Evolutionary conservation across 1,140 invertebrate species (phyloP), one percentile per base, ranked within the genome.

Genomic region (Goniozus legneri): DNA sequence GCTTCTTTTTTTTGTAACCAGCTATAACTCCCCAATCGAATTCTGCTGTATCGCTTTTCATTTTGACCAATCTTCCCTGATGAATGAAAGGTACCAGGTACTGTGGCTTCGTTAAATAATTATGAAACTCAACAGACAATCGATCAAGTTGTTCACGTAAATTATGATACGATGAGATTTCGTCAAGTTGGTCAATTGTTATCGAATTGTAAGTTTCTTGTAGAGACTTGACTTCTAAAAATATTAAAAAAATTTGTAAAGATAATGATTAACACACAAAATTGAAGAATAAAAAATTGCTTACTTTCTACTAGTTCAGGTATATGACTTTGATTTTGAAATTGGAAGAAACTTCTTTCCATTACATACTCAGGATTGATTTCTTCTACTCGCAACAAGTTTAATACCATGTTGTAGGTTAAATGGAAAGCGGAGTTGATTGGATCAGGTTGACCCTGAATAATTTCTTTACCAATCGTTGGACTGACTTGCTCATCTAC

Each of bases 331-430:
- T 98, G 97, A 78, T 98, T 99, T 78, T 99, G 97, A 67, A 99
- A 99, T 71, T 99, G 97, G 75, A 89, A 97, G 73, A 99, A 99
- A 61, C 93, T 97, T 52, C 95, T 82, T 69, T 99, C 95, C 60
- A 99, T 77, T 93, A 99, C 98, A 60, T 97, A 99, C 71, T 99
- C 95, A 0, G 97, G 97, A 80, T 99, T 99, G 45, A 99, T 98
- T 78, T 98, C 97, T 77, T 99, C 97, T 4, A 99, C 97, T 67
- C 87, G 73, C 27, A 99, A 74, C 49, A 99, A 77, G 82, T 99
- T 99, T 7, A 99, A 75, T 8, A 99, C 94, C 97, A 99, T 99
- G 69, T 99, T 99, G 69, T 99, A 99, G 0, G 97, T 99, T 35
- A 99, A 79, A 76, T 98, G 96, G 76, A 99, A 99, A 0, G 97